phyloP scores from a whole-genome alignment of 2,797 vertebrate genomes.

The Limnodromus scolopaceus region DNA sequence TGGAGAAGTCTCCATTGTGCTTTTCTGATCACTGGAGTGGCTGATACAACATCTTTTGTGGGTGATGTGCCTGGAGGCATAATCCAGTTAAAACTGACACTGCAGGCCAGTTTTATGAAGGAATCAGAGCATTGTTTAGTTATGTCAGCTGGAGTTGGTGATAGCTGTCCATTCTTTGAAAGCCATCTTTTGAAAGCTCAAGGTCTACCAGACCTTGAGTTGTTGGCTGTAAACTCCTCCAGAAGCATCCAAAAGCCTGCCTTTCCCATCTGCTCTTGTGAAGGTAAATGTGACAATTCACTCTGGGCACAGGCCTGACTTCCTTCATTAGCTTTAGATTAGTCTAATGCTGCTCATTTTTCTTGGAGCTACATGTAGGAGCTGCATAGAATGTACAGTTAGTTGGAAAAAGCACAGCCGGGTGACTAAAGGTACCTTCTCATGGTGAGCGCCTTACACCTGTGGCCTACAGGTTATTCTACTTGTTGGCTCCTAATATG shows the following conservation, averaged over 20 bases:
- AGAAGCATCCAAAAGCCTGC: background rate
- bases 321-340: background rate
- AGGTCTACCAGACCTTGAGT: background rate
- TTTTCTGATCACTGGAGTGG: background rate
- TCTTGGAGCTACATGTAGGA: background rate
- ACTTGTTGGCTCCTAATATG: background rate
- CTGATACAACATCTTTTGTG: background rate
- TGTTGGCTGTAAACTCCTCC: background rate
- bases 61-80: background rate
- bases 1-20: background rate
- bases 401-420: background rate
- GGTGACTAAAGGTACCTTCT: background rate
- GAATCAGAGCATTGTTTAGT: background rate
- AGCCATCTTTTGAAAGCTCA: background rate
- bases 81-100: background rate
- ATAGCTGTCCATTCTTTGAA: background rate
- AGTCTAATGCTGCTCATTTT: background rate
- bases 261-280: conserved; percentile 6
- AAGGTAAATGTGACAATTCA: background rate
- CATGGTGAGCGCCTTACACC: background rate
- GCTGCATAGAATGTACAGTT: background rate
- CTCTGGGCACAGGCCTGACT: background rate
- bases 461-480: background rate
- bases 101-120: background rate
- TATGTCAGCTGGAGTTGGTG: background rate